Base-by-base conservation (phyloP, 2,113 vertebrate species). In the Lophochroa leadbeateri region DNA sequence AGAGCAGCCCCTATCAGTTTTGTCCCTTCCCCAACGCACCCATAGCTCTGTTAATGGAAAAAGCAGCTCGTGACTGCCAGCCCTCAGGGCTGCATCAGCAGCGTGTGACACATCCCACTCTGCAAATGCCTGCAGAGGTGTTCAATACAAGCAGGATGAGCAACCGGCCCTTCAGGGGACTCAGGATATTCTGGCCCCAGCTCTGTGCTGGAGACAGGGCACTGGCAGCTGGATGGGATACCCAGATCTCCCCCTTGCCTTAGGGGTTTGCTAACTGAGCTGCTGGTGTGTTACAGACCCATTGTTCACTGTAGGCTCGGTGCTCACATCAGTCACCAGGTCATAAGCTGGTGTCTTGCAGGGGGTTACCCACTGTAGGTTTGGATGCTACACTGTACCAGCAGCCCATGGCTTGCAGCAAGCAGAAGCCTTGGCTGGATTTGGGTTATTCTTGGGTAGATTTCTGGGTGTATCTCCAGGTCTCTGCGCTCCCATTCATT, bases 311-410 rank as follows among this genome's bases (percentile, higher is more conserved):
- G 43, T 33, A 33, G 47, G 58, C 58, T 20, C 1, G 1, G 25
- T 20, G 61, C 63, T 76, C 43, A 17, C 31, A 19, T 4, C 31
- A 15, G 21, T 5, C 21, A 21, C 10, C 24, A 3, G 10, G 7
- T 3, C 87, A 52, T 10, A 10, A 49, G 23, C 15, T 7, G 21
- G 23, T 52, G 44, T 15, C 55, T 21, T 2, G n/a, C 9, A 23
- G 57, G 33, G 20, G 35, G 21, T 46, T 64, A 28, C 49, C 13
- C 29, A 27, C 27, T 47, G 57, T 28, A 58, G 24, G 27, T 27
- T 47, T 2, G 1, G 39, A 12, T 4, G 16, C 28, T 2, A 3
- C 37, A 15, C 9, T 0, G 0, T 2, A 4, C n/a, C 41, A 15
- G 53, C 65, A 88, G 65, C 39, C 33, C 4, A 28, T 3, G 61